phyloP scores from a whole-genome alignment of 2,888 invertebrate species.

The Conus canariensis region DNA sequence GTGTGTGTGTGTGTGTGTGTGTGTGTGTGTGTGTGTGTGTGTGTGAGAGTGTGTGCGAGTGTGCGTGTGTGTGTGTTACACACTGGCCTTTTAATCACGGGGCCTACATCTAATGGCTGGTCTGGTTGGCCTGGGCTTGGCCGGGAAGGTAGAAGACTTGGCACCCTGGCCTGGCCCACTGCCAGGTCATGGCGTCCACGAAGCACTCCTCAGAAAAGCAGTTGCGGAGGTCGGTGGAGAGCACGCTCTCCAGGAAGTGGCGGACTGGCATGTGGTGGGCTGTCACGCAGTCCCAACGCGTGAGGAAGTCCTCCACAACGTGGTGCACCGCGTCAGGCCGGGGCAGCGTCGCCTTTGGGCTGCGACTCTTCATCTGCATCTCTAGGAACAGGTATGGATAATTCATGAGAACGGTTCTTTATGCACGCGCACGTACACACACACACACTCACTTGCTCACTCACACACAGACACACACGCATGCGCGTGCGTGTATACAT shows the following conservation, averaged over 20 bases:
- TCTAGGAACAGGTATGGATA: constrained; percentile 50
- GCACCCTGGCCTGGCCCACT: constrained; percentile 65
- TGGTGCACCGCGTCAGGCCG: constrained; percentile 78
- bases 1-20: too few relatives aligned
- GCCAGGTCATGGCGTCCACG: constrained; percentile 68
- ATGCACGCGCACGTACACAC: too few relatives aligned
- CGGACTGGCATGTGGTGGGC: constrained; percentile 78
- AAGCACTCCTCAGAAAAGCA: constrained; percentile 75
- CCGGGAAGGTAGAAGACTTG: constrained; percentile 63
- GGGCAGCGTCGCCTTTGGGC: constrained; percentile 69
- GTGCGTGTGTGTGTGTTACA: too few relatives aligned
- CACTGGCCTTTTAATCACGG: too few relatives aligned
- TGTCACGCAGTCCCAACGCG: constrained; percentile 76
- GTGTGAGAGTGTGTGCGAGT: too few relatives aligned
- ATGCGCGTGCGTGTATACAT: too few relatives aligned
- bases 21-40: too few relatives aligned
- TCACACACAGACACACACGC: too few relatives aligned
- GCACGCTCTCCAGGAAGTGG: constrained; percentile 68
- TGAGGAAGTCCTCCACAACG: constrained; percentile 79
- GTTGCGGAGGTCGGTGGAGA: constrained; percentile 71
- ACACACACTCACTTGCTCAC: too few relatives aligned
- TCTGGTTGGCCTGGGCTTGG: constrained; percentile 43
- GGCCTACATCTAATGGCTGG: too few relatives aligned
- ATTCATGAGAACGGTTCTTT: too few relatives aligned
- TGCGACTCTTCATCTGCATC: constrained; percentile 59